A percentile compares a stretch with the other conserved stretches of the same genome.
Conservation (phyloP, 2,113 vertebrate genomes). For the Saimiri boliviensis region DNA sequence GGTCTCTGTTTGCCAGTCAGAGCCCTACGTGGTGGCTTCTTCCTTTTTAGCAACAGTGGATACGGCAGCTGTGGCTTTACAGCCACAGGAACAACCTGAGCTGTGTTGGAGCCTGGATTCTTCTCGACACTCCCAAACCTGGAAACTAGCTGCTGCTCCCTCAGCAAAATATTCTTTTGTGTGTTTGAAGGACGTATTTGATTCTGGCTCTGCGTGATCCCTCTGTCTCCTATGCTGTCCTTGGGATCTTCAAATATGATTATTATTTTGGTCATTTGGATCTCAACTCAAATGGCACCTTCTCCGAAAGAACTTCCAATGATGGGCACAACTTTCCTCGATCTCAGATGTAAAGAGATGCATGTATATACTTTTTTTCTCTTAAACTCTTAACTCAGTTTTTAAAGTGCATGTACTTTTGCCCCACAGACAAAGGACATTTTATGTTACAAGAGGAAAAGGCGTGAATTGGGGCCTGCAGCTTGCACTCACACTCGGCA, state of each 20-base stretch:
- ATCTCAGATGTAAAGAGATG: neutral
- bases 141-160: neutral
- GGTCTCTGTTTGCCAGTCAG: neutral
- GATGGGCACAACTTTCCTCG: neutral
- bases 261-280: neutral
- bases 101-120: neutral
- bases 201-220: neutral
- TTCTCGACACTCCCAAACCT: neutral
- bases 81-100: neutral
- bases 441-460: constrained; percentile 48
- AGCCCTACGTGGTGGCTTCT: neutral
- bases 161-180: neutral
- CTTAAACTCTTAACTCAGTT: neutral
- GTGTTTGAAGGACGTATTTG: neutral
- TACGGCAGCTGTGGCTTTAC: neutral
- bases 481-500: constrained; percentile 41
- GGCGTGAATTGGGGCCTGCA: neutral
- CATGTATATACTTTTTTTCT: neutral
- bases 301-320: neutral
- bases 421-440: neutral
- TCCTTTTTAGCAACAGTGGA: neutral
- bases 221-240: neutral
- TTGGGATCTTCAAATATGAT: neutral
- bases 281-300: neutral
- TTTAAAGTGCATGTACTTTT: neutral